A percentile compares a stretch with the other conserved stretches of the same genome.
Evolutionary conservation across 2,888 invertebrate genomes (phyloP).

Genomic region (Phoronis australis): DNA sequence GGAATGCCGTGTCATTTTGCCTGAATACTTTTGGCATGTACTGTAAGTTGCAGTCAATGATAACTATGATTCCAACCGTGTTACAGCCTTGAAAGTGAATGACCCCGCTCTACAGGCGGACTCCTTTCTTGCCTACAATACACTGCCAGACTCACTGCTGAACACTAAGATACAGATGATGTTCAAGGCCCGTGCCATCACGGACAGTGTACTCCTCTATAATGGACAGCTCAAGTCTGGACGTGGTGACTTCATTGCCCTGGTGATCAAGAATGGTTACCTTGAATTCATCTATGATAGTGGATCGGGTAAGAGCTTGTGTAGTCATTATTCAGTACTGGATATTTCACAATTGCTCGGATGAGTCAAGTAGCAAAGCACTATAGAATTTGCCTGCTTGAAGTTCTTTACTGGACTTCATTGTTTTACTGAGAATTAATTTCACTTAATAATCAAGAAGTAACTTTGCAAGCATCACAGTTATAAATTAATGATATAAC

Average conservation of each 20-base stretch:
- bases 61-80: background rate
- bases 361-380: no score
- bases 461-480: no score
- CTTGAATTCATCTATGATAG: background rate
- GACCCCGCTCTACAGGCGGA: background rate
- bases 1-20: no score
- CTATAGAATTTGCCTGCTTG: no score
- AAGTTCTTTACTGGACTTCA: no score
- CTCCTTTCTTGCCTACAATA: background rate
- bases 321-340: no score
- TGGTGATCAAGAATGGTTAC: background rate
- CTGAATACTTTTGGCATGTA: no score
- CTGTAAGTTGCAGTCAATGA: background rate
- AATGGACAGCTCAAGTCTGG: background rate
- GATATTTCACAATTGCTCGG: no score
- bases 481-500: no score
- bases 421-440: no score
- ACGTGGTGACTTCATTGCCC: background rate
- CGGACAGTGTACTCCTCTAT: background rate
- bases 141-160: background rate
- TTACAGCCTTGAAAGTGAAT: background rate
- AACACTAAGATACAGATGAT: background rate
- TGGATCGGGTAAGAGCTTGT: background rate
- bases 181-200: background rate
- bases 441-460: no score